Base-by-base conservation (phyloP, 1,140 invertebrate species). In the Cephus cinctus region DNA sequence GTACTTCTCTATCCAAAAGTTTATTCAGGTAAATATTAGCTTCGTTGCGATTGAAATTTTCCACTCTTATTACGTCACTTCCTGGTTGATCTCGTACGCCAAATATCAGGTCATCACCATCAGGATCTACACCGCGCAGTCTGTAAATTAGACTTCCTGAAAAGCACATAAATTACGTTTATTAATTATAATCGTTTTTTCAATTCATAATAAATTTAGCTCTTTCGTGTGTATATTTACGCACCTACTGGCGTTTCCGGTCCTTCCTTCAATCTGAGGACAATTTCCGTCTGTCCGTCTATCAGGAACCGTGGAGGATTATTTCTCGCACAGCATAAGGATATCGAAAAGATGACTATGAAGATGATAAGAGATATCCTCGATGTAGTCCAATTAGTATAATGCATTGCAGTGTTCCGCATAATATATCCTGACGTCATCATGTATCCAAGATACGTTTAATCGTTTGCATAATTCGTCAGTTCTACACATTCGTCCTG, bases 1-100 rank as follows among this genome's bases (percentile, higher is more conserved):
- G 73, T 77, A 89, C 89, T 81, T 96, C 92, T 76, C 92, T 81
- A 76, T 96, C 92, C 50, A 96, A 82, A 76, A 92, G 85, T 78
- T 90, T 91, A 73, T 87, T 87, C 62, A 96, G 79, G 70, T 89
- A 91, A 56, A 96, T 80, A 71, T 92, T 87, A 50, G 92, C 92
- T 80, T 93, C 88, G 63, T 83, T 89, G 35, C 80, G 76, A 40
- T 84, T 86, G 48, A 85, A 82, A 64, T 86, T 89, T 77, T 94
- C 88, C 47, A 96, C 85, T 62, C 85, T 79, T 59, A 96, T 84
- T 43, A 95, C 83, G 67, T 94, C 89, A 67, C 87, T 87, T 49
- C 87, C 89, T 16, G 82, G 78, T 57, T 88, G 84, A 52, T 89
- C 85, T 61, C 84, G 79, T 31, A 94, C 83, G 23, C 91, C 92